Conservation (phyloP, 2,888 invertebrate species). For the Pandemis cinnamomeana region DNA sequence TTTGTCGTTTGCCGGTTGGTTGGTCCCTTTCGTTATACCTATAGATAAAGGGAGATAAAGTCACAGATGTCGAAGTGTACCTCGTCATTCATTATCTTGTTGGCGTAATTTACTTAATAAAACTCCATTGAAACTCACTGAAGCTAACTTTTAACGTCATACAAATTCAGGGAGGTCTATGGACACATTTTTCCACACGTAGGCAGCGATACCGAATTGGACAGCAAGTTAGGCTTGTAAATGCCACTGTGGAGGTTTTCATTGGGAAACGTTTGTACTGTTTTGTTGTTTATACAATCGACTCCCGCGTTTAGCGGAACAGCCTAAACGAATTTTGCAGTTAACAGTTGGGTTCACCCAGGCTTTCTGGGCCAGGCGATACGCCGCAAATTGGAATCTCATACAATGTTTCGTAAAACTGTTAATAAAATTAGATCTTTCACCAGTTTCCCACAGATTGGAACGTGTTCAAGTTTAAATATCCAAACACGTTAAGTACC, state of each 20-base stretch:
- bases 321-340: slow-evolving; percentile 11
- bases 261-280: slow-evolving; percentile 17
- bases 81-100: too few species aligned
- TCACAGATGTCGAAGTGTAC: too few species aligned
- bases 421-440: neutral
- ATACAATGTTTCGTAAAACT: neutral
- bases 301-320: slow-evolving; percentile 9
- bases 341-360: neutral
- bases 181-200: neutral
- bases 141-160: neutral
- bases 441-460: neutral
- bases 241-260: slow-evolving; percentile 24
- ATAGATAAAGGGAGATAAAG: too few species aligned
- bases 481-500: too few species aligned
- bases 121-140: too few species aligned
- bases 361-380: neutral
- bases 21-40: too few species aligned
- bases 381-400: neutral
- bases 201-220: slow-evolving; percentile 10
- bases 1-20: neutral
- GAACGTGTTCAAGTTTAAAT: too few species aligned
- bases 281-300: slow-evolving; percentile 17
- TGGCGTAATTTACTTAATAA: too few species aligned
- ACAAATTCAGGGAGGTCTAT: neutral
- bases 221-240: slow-evolving; percentile 14